phyloP scores from a whole-genome alignment of 2,113 vertebrate genomes.

The Nyctereutes procyonoides region DNA sequence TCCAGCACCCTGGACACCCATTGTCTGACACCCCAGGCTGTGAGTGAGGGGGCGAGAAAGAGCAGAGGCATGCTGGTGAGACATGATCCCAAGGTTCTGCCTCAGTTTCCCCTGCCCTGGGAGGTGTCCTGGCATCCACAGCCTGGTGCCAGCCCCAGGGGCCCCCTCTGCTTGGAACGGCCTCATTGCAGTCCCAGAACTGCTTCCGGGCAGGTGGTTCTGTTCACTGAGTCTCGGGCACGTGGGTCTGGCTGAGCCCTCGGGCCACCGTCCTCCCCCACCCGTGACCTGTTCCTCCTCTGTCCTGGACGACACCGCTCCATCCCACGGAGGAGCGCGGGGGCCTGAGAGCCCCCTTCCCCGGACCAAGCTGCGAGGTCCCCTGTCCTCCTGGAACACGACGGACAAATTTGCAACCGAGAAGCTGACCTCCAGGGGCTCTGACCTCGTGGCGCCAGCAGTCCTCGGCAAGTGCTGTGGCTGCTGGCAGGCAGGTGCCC shows the following conservation, averaged over 20 bases:
- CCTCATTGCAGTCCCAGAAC: neutral
- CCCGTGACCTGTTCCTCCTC: neutral
- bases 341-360: neutral
- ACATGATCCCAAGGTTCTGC: neutral
- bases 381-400: neutral
- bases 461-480: neutral
- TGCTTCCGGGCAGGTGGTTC: neutral
- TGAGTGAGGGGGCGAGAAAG: neutral
- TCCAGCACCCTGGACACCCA: neutral
- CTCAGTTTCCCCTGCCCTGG: neutral
- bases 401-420: neutral
- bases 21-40: too few species aligned
- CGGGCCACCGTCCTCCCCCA: neutral
- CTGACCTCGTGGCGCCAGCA: too few species aligned
- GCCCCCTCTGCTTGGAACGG: neutral
- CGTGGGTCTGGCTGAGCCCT: neutral
- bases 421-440: rapidly evolving
- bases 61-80: neutral
- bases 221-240: neutral
- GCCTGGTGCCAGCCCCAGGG: neutral
- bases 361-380: neutral
- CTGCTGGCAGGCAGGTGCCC: neutral
- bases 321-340: neutral
- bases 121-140: too few species aligned
- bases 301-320: neutral